Percentiles rank a stretch among this genome's conserved stretches.
These are phyloP conservation scores for Spicauda simplicius DNA, from an alignment of 2,888 invertebrate species.

Conservation along the genomic window DNA sequence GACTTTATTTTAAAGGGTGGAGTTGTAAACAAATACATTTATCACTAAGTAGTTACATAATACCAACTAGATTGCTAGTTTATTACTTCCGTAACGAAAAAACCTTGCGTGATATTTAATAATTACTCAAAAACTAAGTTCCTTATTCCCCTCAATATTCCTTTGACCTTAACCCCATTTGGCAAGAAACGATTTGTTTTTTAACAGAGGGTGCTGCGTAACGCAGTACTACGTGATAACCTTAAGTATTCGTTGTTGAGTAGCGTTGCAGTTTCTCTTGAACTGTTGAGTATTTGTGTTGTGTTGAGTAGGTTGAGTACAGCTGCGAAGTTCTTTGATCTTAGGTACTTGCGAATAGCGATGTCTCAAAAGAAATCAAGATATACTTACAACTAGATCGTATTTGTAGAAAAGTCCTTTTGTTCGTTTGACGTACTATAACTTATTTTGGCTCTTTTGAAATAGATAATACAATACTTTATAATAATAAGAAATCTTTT, in stretches of 20 bases:
- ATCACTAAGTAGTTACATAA: too few relatives aligned
- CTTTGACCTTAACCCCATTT: constrained; percentile 37
- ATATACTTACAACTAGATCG: too few relatives aligned
- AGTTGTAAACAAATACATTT: too few relatives aligned
- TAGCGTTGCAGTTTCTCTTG: constrained; percentile 15
- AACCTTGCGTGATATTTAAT: neutral
- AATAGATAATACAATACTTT: too few relatives aligned
- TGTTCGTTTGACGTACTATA: too few relatives aligned
- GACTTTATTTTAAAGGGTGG: too few relatives aligned
- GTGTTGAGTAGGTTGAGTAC: constrained; percentile 1
- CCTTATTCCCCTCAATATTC: constrained; percentile 31
- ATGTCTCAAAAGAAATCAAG: neutral
- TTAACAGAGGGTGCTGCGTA: constrained; percentile 24
- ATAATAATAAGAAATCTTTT: too few relatives aligned
- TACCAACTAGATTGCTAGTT: too few relatives aligned
- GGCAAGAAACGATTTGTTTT: constrained; percentile 27
- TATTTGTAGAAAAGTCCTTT: too few relatives aligned
- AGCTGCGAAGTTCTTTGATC: neutral
- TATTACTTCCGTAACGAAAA: too few relatives aligned
- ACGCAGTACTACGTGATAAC: constrained; percentile 13
- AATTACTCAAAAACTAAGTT: neutral
- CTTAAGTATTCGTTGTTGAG: constrained; percentile 24
- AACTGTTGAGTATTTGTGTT: constrained; percentile 17
- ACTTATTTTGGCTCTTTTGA: too few relatives aligned
- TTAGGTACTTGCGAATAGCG: neutral